Evolutionary conservation across 1,140 invertebrate species (phyloP).

Genomic region (Drosophila nebulosa): DNA sequence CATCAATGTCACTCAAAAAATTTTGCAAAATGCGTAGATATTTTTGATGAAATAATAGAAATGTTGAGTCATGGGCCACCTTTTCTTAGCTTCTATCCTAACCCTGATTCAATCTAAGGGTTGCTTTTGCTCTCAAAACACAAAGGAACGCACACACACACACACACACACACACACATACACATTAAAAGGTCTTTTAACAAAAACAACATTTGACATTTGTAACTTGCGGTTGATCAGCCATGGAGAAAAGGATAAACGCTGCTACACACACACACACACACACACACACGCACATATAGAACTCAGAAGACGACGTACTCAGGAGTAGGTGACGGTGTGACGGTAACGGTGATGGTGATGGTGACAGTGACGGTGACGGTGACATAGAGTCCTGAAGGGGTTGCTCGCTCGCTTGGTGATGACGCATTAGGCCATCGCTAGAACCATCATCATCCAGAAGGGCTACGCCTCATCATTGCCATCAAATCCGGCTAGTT

Average conservation of each 20-base stretch:
- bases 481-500: slow-evolving; percentile 20
- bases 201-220: slow-evolving; percentile 74
- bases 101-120: neutral
- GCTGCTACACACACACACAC: slow-evolving; percentile 10
- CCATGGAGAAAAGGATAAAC: slow-evolving; percentile 65
- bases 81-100: slow-evolving; percentile 4
- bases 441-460: slow-evolving; percentile 46
- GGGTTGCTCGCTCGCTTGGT: neutral
- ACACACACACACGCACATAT: neutral
- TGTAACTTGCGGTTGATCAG: slow-evolving; percentile 78
- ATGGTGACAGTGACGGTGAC: neutral
- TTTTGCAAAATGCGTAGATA: slow-evolving; percentile 54
- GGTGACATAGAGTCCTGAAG: neutral
- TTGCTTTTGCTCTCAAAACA: slow-evolving; percentile 19
- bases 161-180: neutral
- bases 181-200: slow-evolving; percentile 58
- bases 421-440: neutral
- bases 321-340: neutral
- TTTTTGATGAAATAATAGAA: slow-evolving; percentile 51
- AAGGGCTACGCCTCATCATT: slow-evolving; percentile 19
- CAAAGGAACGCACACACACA: neutral
- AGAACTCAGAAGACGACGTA: neutral
- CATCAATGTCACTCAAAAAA: slow-evolving; percentile 72
- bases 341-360: neutral
- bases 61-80: slow-evolving; percentile 68